Conservation (phyloP, 2,113 vertebrate species). For the Triplophysa dalaica region DNA sequence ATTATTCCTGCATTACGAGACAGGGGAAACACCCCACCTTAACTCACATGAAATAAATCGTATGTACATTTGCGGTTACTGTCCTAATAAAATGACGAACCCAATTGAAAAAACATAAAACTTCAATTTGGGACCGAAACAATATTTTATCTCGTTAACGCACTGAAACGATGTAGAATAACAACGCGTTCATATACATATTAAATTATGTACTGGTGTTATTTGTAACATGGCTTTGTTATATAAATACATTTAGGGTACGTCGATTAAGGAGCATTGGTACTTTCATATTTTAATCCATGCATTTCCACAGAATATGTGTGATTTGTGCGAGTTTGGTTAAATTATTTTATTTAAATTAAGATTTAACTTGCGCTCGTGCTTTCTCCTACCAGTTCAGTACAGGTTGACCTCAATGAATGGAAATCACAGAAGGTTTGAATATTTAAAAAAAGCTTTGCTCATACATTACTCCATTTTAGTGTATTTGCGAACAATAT, state of each 20-base stretch:
- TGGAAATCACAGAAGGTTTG: neutral
- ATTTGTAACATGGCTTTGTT: neutral
- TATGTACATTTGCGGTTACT: slow-evolving; percentile 31
- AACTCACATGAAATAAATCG: slow-evolving; percentile 35
- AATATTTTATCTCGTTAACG: neutral
- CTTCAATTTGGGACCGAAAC: neutral
- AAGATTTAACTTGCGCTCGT: too few relatives aligned
- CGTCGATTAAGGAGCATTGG: neutral
- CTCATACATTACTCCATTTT: slow-evolving; percentile 6
- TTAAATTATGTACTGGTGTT: neutral
- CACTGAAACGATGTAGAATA: neutral
- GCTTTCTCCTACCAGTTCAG: neutral
- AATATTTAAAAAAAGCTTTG: neutral
- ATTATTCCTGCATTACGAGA: slow-evolving; percentile 61
- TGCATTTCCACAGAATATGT: neutral
- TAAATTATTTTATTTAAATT: too few relatives aligned
- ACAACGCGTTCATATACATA: neutral
- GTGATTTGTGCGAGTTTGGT: neutral
- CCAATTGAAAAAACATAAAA: neutral
- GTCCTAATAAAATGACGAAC: slow-evolving; percentile 18
- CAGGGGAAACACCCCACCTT: slow-evolving; percentile 51
- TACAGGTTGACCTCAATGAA: neutral
- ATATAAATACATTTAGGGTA: neutral
- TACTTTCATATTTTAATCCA: neutral
- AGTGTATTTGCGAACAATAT: slow-evolving; percentile 31